Evolutionary conservation across 1,140 invertebrate genomes (phyloP).

Genomic region (Ruditapes philippinarum): DNA sequence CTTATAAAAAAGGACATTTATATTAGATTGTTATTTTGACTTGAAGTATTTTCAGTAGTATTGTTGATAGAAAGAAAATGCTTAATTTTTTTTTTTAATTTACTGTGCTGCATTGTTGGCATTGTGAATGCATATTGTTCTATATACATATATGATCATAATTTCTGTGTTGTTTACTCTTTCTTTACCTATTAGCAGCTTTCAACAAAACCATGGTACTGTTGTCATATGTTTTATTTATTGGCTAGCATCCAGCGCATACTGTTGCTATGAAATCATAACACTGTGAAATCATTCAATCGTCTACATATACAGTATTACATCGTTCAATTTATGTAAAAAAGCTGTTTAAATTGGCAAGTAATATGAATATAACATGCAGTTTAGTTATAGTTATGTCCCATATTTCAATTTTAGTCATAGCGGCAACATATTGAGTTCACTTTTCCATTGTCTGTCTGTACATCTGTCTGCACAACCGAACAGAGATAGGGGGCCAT

Average conservation of each 20-base stretch:
- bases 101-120: background rate
- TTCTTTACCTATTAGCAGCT: background rate
- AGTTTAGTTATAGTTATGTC: no score
- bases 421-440: no score
- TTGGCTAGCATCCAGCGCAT: background rate
- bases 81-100: background rate
- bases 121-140: background rate
- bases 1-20: no score
- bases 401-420: no score
- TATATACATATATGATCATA: background rate
- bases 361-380: no score
- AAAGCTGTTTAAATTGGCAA: no score
- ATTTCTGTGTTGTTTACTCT: background rate
- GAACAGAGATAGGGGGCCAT: no score
- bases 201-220: background rate
- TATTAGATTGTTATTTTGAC: background rate
- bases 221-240: background rate
- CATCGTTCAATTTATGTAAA: no score
- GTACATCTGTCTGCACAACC: no score
- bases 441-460: no score
- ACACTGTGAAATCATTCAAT: background rate
- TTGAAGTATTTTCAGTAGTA: conserved; percentile 9
- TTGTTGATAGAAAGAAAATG: background rate
- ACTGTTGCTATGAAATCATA: background rate
- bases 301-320: background rate